Percentiles rank a stretch among this genome's conserved stretches.
Evolutionary conservation across 2,797 vertebrate species (phyloP).

Genomic region (Liasis olivaceus): DNA sequence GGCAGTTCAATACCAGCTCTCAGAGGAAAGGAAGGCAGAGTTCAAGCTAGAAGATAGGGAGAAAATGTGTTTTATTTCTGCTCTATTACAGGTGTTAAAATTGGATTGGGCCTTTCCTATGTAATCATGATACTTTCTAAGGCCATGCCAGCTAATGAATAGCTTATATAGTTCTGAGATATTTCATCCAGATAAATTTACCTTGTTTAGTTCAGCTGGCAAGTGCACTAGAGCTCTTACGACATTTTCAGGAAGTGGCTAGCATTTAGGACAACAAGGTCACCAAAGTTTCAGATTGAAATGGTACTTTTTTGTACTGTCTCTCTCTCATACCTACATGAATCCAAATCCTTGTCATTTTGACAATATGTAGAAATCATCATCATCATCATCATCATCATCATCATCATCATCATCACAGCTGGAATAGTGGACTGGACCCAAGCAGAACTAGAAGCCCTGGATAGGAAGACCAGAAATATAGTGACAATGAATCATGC

Average conservation of each 20-base stretch:
- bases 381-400: too few relatives aligned
- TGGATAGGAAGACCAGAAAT: too few relatives aligned
- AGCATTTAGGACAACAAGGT: background rate
- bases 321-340: background rate
- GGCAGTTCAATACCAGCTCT: background rate
- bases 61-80: background rate
- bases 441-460: too few relatives aligned
- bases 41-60: background rate
- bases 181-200: background rate
- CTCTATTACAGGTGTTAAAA: background rate
- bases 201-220: background rate
- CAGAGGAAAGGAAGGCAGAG: background rate
- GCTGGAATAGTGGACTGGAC: too few relatives aligned
- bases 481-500: too few relatives aligned
- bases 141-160: background rate
- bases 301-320: background rate
- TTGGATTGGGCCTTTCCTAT: background rate
- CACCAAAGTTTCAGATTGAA: background rate
- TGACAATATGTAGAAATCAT: too few relatives aligned
- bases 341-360: background rate
- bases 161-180: background rate
- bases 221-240: background rate
- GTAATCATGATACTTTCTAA: background rate
- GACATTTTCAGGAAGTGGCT: constrained; percentile 9
- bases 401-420: too few relatives aligned